These are phyloP conservation scores for Indicator indicator DNA, from an alignment of 2,113 vertebrate genomes.

Conservation along the genomic window DNA sequence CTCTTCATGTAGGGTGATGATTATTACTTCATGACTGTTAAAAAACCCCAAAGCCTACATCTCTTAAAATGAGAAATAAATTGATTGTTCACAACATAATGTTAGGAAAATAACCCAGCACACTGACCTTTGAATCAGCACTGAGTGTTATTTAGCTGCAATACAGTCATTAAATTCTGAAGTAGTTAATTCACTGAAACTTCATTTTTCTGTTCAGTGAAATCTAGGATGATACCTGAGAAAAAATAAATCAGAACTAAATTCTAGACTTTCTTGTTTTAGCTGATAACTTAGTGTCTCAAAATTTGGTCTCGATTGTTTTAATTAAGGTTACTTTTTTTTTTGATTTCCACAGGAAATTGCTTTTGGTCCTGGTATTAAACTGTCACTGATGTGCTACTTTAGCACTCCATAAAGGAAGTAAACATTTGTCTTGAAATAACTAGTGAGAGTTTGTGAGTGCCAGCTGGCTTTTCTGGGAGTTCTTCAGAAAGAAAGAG, in stretches of 20 bases:
- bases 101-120: not conserved
- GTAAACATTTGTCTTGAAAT: slow-evolving; percentile 61
- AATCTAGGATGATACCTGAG: not conserved
- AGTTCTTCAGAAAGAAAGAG: not conserved
- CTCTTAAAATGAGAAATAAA: not conserved
- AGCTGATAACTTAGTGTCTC: not conserved
- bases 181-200: not conserved
- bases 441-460: slow-evolving; percentile 21
- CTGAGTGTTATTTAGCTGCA: not conserved
- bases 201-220: not conserved
- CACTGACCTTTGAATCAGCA: not conserved
- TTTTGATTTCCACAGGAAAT: slow-evolving; percentile 46
- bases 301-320: not conserved
- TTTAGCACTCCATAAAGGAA: slow-evolving; percentile 60
- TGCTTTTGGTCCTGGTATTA: slow-evolving; percentile 26
- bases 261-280: not conserved
- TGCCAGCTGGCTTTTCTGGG: slow-evolving; percentile 45
- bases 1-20: not conserved
- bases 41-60: not conserved
- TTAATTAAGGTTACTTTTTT: slow-evolving; percentile 21
- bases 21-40: not conserved
- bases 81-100: not conserved
- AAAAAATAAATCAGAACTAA: not conserved
- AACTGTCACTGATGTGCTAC: slow-evolving; percentile 43
- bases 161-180: not conserved